Base-by-base conservation (phyloP, 2,888 invertebrate species). In the Nymphalis polychloros region DNA sequence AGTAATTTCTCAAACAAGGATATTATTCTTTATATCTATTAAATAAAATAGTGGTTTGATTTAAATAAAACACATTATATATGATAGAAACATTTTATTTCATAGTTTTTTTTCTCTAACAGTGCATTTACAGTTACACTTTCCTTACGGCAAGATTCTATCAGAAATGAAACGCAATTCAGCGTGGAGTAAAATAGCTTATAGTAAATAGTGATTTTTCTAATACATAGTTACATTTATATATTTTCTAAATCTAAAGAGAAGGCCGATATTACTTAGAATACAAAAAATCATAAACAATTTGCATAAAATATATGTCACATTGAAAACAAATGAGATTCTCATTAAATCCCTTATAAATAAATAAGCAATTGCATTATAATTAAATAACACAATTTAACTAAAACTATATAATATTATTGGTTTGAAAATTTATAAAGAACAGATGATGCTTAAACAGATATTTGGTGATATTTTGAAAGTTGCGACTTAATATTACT, bases 81-180 rank as follows among this genome's bases (percentile, higher is more conserved):
- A 89, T 74, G 81, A 90, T 90, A 90, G 90, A 90, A 92, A 90
- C 88, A 80, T 84, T 90, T 90, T 90, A 89, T 89, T 90, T 78
- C 81, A 83, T 83, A 84, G 27, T 53, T 55, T 55, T 78, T 80
- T 84, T 71, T 83, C 85, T 85, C 90, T 89, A 90, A 88, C 79
- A 90, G 90, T 91, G 90, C 90, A 86, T 87, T 87, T 87, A 89
- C 89, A 89, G 86, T 84, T 83, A 83, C 80, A 84, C 81, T 84
- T 85, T 83, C 81, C 77, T 82, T 79, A 82, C 71, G 76, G 79
- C 78, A 83, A 76, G 74, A 74, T 66, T 68, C 73, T 78, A 75
- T 55, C 74, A 55, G 53, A 70, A 67, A 59, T 46, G n/a, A 67
- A 67, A 31, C 78, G 79, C 79, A 16, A 69, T 76, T 84, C 76